Conservation (phyloP, 2,888 invertebrate genomes). For the Coelogynopora nodosa region DNA sequence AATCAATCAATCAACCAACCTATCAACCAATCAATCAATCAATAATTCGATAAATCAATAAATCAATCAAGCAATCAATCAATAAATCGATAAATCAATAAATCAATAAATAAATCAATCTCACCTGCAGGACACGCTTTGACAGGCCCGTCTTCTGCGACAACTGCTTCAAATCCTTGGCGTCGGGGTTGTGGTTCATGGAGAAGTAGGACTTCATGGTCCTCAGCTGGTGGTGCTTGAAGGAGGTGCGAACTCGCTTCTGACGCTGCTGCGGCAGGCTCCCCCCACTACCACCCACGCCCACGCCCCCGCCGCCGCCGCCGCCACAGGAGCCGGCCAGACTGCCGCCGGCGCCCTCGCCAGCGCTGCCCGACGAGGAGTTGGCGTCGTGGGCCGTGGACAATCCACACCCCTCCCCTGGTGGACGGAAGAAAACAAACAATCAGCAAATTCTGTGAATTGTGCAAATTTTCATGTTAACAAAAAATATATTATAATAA, state of each 20-base stretch:
- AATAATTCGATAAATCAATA: too few species aligned
- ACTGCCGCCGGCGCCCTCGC: background rate
- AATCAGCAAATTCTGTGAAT: too few species aligned
- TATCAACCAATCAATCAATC: too few species aligned
- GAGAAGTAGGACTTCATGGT: slow-evolving; percentile 99
- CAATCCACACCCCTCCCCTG: background rate
- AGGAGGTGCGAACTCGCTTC: slow-evolving; percentile 97
- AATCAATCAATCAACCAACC: too few species aligned
- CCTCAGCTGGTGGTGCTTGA: slow-evolving; percentile 95
- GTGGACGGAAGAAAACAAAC: too few species aligned
- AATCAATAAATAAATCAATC: slow-evolving; percentile 48
- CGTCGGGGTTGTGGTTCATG: slow-evolving; percentile 98
- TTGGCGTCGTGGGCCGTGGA: background rate
- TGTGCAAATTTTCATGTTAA: too few species aligned
- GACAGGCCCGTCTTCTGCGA: slow-evolving; percentile 97
- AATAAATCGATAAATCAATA: background rate
- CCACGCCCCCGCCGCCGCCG: background rate
- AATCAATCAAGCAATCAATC: too few species aligned
- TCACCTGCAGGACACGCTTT: slow-evolving; percentile 92
- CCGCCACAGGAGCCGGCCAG: background rate
- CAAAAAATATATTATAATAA: too few species aligned
- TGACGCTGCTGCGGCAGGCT: slow-evolving; percentile 50
- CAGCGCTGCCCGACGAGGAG: background rate
- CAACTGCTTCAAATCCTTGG: slow-evolving; percentile 93
- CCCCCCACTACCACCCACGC: background rate